These are phyloP conservation scores for Urocolius indicus DNA, from an alignment of 2,113 vertebrate genomes.

Conservation along the genomic window DNA sequence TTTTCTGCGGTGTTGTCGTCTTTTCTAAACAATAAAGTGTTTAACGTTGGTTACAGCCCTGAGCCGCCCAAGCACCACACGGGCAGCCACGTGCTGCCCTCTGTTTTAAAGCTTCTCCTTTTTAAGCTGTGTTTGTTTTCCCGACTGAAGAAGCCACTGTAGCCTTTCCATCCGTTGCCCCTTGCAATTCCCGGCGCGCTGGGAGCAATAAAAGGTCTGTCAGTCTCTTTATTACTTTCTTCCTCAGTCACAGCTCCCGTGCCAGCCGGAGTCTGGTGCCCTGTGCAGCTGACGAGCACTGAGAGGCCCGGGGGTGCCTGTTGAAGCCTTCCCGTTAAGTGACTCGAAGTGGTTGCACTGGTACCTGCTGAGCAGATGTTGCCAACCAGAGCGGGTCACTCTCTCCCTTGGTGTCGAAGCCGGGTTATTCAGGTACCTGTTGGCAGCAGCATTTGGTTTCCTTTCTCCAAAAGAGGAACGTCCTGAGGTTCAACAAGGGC, in stretches of 20 bases:
- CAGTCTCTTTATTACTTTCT: neutral
- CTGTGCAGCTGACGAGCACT: neutral
- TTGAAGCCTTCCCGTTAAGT: neutral
- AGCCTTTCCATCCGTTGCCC: neutral
- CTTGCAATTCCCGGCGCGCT: neutral
- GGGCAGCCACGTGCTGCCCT: neutral
- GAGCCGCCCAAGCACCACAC: neutral
- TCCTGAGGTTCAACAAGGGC: no score
- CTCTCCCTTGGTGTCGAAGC: neutral
- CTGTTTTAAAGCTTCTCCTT: neutral
- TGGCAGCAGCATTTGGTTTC: neutral
- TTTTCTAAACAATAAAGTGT: slow-evolving; percentile 52
- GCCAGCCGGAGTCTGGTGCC: neutral
- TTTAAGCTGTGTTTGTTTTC: neutral
- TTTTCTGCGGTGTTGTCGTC: slow-evolving; percentile 3
- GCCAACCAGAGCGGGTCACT: neutral
- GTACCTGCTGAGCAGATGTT: neutral
- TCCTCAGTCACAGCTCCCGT: neutral
- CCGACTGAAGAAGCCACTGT: neutral
- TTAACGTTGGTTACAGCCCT: slow-evolving; percentile 57
- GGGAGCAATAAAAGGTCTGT: neutral
- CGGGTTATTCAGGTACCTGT: neutral
- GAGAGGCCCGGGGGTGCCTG: neutral
- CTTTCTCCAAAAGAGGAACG: neutral
- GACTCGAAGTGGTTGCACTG: neutral